Percentiles rank a stretch among this genome's conserved stretches.
Evolutionary conservation across 2,888 invertebrate genomes (phyloP).

Genomic region (Drosophila quinaria): DNA sequence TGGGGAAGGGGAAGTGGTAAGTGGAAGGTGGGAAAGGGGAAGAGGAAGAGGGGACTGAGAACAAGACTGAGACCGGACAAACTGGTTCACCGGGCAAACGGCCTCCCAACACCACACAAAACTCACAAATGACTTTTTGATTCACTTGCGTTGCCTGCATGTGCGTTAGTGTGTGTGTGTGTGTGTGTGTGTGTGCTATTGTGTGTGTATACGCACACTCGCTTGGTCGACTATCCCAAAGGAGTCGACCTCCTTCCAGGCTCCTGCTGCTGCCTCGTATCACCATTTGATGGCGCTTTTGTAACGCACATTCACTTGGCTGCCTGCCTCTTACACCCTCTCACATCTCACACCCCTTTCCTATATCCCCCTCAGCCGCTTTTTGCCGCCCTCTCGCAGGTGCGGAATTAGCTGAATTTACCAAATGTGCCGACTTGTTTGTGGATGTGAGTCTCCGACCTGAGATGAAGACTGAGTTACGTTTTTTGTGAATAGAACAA

Average conservation of each 20-base stretch:
- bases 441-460: conserved; percentile 2
- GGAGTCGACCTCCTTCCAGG: conserved; percentile 45
- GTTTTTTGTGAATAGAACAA: no score
- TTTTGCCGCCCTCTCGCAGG: conserved; percentile 44
- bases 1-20: neutral
- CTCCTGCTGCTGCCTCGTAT: conserved; percentile 11
- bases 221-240: conserved; percentile 56
- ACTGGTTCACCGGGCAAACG: conserved; percentile 51
- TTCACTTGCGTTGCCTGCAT: conserved; percentile 58
- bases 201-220: conserved; percentile 1
- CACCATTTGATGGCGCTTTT: conserved; percentile 68
- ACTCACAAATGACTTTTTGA: conserved; percentile 75
- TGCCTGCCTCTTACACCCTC: neutral
- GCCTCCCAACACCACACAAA: conserved; percentile 35
- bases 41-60: neutral
- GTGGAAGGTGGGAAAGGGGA: neutral
- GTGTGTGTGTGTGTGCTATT: conserved; percentile 14
- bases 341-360: no score
- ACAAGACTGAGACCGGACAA: conserved; percentile 44
- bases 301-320: conserved; percentile 55
- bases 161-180: conserved; percentile 3
- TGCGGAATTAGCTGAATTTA: conserved; percentile 72
- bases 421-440: conserved; percentile 16
- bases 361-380: neutral
- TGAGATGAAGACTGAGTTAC: no score